Evolutionary conservation across 1,140 invertebrate species (phyloP), one percentile per base, ranked within the genome.

Genomic region (Drosophila fuyamai): DNA sequence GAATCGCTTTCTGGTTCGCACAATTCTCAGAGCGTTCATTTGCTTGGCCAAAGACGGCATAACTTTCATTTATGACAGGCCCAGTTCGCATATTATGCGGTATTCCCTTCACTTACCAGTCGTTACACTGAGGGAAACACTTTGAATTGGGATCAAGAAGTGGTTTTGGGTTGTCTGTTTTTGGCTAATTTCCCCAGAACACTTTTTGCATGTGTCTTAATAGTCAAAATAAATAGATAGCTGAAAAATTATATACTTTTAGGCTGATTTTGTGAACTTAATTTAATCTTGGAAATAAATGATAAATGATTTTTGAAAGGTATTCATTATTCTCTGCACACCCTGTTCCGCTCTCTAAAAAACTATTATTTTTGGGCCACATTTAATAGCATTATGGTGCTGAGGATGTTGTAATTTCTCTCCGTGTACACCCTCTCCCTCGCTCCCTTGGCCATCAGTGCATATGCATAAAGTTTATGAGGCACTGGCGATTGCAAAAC

Each of bases 401-500:
- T 6, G 5, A 6, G 13, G 13, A 2, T n/a, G 4, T 6, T 12
- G 9, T 5, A 7, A 7, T 41, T 38, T 53, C 16, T 38, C 10
- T 1, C 23, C 9, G 29, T 56, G 27, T 16, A 13, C n/a, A 51
- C 29, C 12, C 40, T 36, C 62, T 43, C 55, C 38, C 57, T 48
- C 14, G 32, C 29, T 36, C 43, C 38, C 50, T 18, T 36, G 10
- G 36, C 63, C 40, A n/a, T 35, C 44, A 51, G 55, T 86, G 79
- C 83, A 79, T 88, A 76, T 82, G 82, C 79, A 85, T 74, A 85
- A 79, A 71, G 82, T 88, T 76, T 82, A 88, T 77, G 79, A 79
- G 84, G 66, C 80, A 76, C 84, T 79, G 84, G 80, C 83, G 82
- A 88, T 88, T 88, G 82, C 82, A 70, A 86, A 86, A 86, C 83